Evolutionary conservation across 1,140 invertebrate genomes (phyloP).

Genomic region (Macrobrachium nipponense): DNA sequence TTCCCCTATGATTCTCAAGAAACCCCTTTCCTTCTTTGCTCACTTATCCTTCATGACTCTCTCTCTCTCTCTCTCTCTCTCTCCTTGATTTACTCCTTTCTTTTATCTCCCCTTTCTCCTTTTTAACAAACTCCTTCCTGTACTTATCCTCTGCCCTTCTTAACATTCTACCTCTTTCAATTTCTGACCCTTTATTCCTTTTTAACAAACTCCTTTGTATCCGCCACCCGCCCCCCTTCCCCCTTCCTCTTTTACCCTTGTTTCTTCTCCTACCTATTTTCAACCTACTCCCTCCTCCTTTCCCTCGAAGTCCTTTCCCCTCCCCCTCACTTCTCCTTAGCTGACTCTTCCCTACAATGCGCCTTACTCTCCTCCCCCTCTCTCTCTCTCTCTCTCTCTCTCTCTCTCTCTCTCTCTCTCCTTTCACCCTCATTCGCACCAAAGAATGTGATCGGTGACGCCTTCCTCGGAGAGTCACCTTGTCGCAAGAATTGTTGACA

Average conservation of each 20-base stretch:
- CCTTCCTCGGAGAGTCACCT: too few relatives aligned
- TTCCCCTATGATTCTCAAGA: neutral
- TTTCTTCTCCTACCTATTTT: neutral
- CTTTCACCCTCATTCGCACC: neutral
- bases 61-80: neutral
- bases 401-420: neutral
- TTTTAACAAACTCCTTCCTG: too few relatives aligned
- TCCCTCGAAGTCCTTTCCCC: neutral
- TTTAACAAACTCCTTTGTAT: neutral
- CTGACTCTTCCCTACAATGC: neutral
- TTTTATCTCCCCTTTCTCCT: neutral
- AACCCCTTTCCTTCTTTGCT: constrained; percentile 6
- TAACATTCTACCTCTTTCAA: neutral
- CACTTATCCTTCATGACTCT: neutral
- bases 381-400: neutral
- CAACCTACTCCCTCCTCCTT: neutral
- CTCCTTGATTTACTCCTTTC: neutral
- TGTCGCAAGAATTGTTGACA: too few relatives aligned
- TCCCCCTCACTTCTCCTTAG: neutral
- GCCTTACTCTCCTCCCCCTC: neutral
- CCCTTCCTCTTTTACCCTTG: neutral
- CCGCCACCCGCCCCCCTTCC: neutral
- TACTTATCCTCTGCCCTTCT: neutral
- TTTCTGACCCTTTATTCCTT: constrained; percentile 10
- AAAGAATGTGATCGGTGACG: too few relatives aligned